Base-by-base conservation (phyloP, 1,140 invertebrate genomes). In the Drosophila pseudoobscura region DNA sequence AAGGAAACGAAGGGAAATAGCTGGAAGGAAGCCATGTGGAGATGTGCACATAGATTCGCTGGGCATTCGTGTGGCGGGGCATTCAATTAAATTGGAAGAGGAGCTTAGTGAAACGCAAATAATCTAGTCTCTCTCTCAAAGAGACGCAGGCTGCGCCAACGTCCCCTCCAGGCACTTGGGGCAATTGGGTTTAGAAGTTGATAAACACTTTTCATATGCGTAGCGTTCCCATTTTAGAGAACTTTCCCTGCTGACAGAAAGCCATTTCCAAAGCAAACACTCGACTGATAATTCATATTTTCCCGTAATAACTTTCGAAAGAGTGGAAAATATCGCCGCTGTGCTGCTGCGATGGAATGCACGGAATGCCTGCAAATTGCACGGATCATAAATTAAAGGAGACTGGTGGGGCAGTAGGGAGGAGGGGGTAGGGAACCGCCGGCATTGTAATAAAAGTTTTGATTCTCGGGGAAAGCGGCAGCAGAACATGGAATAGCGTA, bases 361-460 rank as follows among this genome's bases (percentile, higher is more conserved):
- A 61, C 29, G 29, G 29, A 31, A 31, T 31, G 58, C 56, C 60
- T 24, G 41, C 56, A 74, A 66, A 69, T 58, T 60, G 58, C 70
- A 65, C 50, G 58, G 60, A 76, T 80, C 72, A 71, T 80, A 84
- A 84, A 84, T 84, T 76, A 84, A 68, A 84, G 75, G 61, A 68
- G 58, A 57, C 63, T 60, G 45, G 49, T 69, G 51, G 49, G 39
- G 43, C 20, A 43, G 20, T 0, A 0, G 20, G 20, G 1, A 20
- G 20, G 1, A 20, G 20, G 17, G 17, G 17, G 17, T 0, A 17
- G 17, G 17, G 17, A 20, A 35, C 29, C 26, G 24, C 22, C 22
- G 15, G 45, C 52, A 41, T 49, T 52, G 56, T 45, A 64, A 60
- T 72, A 72, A 71, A 68, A 60, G 44, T 59, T 61, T 55, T 49